Conservation (phyloP, 2,888 invertebrate species). For the Epistrophe grossulariae region DNA sequence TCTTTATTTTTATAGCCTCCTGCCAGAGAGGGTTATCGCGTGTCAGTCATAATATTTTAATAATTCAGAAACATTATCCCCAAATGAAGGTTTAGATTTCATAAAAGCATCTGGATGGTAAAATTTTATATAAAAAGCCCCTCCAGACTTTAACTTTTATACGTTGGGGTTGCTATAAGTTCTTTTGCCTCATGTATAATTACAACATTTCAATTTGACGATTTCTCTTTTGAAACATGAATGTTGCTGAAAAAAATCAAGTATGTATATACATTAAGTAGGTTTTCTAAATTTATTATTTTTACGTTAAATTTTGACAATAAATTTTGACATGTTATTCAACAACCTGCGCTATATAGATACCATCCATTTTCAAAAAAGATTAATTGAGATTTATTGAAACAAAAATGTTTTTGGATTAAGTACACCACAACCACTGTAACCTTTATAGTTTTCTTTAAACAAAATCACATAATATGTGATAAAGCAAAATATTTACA, state of each 20-base stretch:
- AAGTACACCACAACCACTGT: conserved; percentile 27
- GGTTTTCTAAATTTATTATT: conserved; percentile 50
- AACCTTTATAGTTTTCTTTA: conserved; percentile 36
- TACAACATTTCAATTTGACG: neutral
- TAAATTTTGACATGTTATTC: conserved; percentile 18
- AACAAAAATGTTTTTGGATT: conserved; percentile 1
- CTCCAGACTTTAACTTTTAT: neutral
- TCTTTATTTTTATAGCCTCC: neutral
- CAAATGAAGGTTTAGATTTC: conserved; percentile 4
- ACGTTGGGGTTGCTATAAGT: neutral
- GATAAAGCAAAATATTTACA: conserved; percentile 24
- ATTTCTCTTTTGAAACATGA: neutral
- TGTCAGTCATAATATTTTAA: conserved; percentile 46
- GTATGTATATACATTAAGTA: no score
- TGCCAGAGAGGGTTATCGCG: conserved; percentile 27
- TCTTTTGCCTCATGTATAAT: conserved; percentile 7
- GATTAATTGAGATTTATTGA: conserved; percentile 60
- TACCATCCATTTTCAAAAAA: conserved; percentile 17
- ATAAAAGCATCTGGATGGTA: neutral
- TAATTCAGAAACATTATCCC: conserved; percentile 29
- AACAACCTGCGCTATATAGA: conserved; percentile 20
- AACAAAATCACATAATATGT: conserved; percentile 44
- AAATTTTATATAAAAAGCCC: neutral
- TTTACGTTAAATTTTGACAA: conserved; percentile 11
- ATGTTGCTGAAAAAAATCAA: neutral